A percentile compares a stretch with the other conserved stretches of the same genome.
Evolutionary conservation across 1,140 invertebrate genomes (phyloP).

Genomic region (Tyrophagus putrescentiae): DNA sequence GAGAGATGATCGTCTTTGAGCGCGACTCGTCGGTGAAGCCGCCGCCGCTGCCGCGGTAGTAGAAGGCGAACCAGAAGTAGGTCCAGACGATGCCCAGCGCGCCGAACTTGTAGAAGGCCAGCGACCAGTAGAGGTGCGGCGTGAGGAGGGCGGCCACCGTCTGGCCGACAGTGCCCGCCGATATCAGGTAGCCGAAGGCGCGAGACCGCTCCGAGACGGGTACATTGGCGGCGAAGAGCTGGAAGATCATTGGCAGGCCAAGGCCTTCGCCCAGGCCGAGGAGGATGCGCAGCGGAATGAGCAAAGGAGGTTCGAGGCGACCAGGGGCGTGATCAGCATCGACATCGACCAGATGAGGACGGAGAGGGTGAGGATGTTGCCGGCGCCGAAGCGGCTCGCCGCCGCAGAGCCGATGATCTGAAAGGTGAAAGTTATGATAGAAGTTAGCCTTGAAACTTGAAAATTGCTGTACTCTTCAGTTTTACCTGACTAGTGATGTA

Average conservation of each 20-base stretch:
- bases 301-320: constrained; percentile 47
- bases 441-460: neutral
- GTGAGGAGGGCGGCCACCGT: constrained; percentile 55
- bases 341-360: constrained; percentile 60
- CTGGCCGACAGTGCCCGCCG: constrained; percentile 57
- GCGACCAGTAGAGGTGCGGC: constrained; percentile 49
- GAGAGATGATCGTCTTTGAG: neutral
- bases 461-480: neutral
- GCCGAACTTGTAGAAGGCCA: constrained; percentile 57
- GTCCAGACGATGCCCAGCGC: constrained; percentile 54
- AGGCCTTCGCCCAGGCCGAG: constrained; percentile 59
- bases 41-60: constrained; percentile 37
- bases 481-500: constrained; percentile 60
- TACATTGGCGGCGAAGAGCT: constrained; percentile 57
- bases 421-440: constrained; percentile 22
- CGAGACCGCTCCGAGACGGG: constrained; percentile 55
- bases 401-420: constrained; percentile 54
- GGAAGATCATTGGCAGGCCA: constrained; percentile 61
- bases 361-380: constrained; percentile 50
- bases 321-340: constrained; percentile 52
- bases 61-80: constrained; percentile 48
- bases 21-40: constrained; percentile 43
- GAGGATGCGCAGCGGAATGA: constrained; percentile 49
- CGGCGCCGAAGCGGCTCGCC: constrained; percentile 53
- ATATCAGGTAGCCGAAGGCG: constrained; percentile 59